Evolutionary conservation across 1,140 invertebrate species (phyloP).

Genomic region (Eulimnadia texana): DNA sequence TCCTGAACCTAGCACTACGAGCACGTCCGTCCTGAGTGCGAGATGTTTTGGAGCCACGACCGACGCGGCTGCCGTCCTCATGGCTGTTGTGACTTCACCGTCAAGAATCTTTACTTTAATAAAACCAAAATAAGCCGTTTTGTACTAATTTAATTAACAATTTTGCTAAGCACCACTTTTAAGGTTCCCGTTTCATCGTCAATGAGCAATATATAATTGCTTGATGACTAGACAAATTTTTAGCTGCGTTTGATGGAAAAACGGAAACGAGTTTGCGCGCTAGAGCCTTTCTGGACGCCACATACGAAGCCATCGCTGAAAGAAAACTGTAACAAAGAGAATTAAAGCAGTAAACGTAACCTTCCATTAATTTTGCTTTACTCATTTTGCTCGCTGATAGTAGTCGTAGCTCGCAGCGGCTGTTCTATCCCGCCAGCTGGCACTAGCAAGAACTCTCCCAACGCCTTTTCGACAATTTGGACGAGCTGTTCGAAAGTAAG

Average conservation of each 20-base stretch:
- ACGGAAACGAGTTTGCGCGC: slow-evolving; percentile 35
- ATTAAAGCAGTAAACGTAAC: background rate
- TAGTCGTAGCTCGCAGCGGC: slow-evolving; percentile 1
- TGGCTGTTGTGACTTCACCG: slow-evolving; percentile 38
- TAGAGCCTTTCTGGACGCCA: slow-evolving; percentile 29
- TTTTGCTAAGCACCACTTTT: slow-evolving; percentile 22
- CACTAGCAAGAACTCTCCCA: slow-evolving; percentile 7
- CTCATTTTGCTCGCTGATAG: slow-evolving; percentile 1
- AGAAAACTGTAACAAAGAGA: slow-evolving; percentile 1
- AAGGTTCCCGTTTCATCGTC: slow-evolving; percentile 30
- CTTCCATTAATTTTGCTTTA: background rate
- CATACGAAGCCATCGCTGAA: slow-evolving; percentile 32
- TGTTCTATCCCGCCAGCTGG: slow-evolving; percentile 5
- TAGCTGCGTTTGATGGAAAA: slow-evolving; percentile 27
- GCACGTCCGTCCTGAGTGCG: slow-evolving; percentile 25
- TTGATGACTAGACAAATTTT: slow-evolving; percentile 28
- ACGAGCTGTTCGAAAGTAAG: background rate
- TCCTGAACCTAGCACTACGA: slow-evolving; percentile 42
- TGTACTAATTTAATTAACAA: background rate
- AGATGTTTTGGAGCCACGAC: slow-evolving; percentile 41
- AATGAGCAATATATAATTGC: slow-evolving; percentile 34
- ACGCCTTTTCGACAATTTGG: slow-evolving; percentile 2
- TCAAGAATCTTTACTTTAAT: slow-evolving; percentile 31
- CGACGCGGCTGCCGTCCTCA: slow-evolving; percentile 44
- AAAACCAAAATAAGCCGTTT: slow-evolving; percentile 8